phyloP scores from a whole-genome alignment of 2,888 invertebrate species.

The Perithous albicinctus region DNA sequence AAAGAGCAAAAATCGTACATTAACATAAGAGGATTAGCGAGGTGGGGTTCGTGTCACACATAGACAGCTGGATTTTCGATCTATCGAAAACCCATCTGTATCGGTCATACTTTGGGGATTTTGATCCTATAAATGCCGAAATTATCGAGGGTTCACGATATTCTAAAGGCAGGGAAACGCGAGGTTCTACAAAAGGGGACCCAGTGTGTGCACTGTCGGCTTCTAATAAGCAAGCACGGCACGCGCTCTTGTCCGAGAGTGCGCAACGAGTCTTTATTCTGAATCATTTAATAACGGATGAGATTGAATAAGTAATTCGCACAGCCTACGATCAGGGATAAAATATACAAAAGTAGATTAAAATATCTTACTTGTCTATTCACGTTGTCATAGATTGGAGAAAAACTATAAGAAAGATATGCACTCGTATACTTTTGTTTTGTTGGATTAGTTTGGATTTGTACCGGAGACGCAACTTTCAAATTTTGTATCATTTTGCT shows the following conservation, averaged over 20 bases:
- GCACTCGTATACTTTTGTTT: too few species aligned
- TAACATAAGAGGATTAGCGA: slow-evolving; percentile 82
- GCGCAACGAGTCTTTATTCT: slow-evolving; percentile 12
- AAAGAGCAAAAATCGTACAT: slow-evolving; percentile 83
- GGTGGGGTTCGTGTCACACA: slow-evolving; percentile 70
- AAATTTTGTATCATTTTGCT: too few species aligned
- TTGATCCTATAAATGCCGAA: slow-evolving; percentile 84
- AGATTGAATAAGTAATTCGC: neutral
- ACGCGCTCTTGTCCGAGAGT: neutral
- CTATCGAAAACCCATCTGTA: slow-evolving; percentile 81
- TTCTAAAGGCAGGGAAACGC: slow-evolving; percentile 63
- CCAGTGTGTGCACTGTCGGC: neutral
- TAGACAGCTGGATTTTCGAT: slow-evolving; percentile 79
- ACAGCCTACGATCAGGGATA: too few species aligned
- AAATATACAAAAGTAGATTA: neutral
- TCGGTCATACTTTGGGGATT: slow-evolving; percentile 73
- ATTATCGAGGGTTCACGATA: slow-evolving; percentile 76
- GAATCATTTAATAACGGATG: slow-evolving; percentile 15
- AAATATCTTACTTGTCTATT: neutral
- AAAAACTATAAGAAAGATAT: too few species aligned
- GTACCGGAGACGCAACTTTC: too few species aligned
- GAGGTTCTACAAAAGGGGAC: slow-evolving; percentile 11
- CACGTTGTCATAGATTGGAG: neutral
- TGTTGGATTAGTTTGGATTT: too few species aligned
- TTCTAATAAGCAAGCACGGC: slow-evolving; percentile 20